Percentiles rank a stretch among this genome's conserved stretches.
Conservation (phyloP, 2,888 invertebrate species). For the Nasonovia ribisnigri region DNA sequence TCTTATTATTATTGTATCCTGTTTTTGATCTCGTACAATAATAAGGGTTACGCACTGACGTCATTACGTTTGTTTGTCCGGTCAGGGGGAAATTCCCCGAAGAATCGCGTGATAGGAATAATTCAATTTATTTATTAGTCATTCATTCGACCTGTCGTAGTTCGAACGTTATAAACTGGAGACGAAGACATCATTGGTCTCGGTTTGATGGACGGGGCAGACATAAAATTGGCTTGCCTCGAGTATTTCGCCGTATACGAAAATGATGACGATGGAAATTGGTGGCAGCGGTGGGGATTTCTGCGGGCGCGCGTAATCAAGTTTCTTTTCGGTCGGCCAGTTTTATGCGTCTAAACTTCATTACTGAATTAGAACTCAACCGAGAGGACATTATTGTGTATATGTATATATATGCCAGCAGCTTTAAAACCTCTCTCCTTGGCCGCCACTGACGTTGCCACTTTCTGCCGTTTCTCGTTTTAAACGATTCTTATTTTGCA, state of each 20-base stretch:
- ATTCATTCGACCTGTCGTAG: neutral
- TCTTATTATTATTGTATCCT: neutral
- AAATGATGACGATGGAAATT: constrained; percentile 15
- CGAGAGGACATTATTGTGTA: constrained; percentile 34
- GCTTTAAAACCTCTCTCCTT: constrained; percentile 30
- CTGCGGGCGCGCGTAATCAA: constrained; percentile 43
- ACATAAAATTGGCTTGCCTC: neutral
- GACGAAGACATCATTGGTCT: neutral
- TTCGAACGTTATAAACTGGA: neutral
- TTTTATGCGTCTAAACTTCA: constrained; percentile 54
- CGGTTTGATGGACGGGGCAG: neutral
- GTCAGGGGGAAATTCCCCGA: neutral
- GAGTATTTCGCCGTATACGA: neutral
- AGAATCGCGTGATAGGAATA: neutral
- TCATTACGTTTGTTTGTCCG: neutral
- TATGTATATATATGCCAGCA: constrained; percentile 3
- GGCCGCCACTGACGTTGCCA: neutral
- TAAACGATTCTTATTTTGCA: constrained; percentile 53
- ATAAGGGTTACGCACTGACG: neutral
- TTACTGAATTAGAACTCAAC: constrained; percentile 53
- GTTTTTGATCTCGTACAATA: neutral
- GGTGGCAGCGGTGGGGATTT: constrained; percentile 20
- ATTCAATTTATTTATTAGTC: constrained; percentile 26
- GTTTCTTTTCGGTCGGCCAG: constrained; percentile 59
- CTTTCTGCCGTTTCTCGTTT: constrained; percentile 34